Conservation (phyloP, 2,113 vertebrate species). For the Neodontobutis hainanensis region DNA sequence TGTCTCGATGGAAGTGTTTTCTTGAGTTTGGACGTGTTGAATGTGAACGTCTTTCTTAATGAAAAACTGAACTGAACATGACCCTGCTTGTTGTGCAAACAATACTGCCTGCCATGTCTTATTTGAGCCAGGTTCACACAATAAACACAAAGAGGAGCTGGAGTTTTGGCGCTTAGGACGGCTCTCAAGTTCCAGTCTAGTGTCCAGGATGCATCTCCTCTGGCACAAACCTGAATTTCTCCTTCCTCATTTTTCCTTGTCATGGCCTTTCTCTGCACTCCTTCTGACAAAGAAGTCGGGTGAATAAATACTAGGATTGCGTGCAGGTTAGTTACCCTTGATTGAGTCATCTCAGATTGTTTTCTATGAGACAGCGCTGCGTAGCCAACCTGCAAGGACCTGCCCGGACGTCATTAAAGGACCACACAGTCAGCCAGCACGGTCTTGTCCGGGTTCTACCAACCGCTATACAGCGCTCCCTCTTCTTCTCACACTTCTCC, state of each 20-base stretch:
- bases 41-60: constrained; percentile 36
- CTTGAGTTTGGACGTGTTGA: constrained; percentile 31
- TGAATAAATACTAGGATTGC: constrained; percentile 65
- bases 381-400: constrained; percentile 63
- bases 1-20: constrained; percentile 48
- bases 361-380: constrained; percentile 35
- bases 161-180: constrained; percentile 30
- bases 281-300: constrained; percentile 22
- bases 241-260: constrained; percentile 12
- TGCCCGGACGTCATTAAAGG: constrained; percentile 49
- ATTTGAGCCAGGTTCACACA: constrained; percentile 52
- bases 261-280: constrained; percentile 35
- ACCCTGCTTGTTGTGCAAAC: constrained; percentile 64
- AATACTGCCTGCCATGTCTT: constrained; percentile 48
- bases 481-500: constrained; percentile 31
- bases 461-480: constrained; percentile 49
- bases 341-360: constrained; percentile 68
- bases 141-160: constrained; percentile 53
- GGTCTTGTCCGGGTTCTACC: constrained; percentile 19
- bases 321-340: constrained; percentile 61
- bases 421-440: constrained; percentile 60
- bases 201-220: constrained; percentile 35
- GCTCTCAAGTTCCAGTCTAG: constrained; percentile 45
- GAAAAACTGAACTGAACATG: constrained; percentile 60
- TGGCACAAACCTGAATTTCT: constrained; percentile 34